Conservation (phyloP, 2,113 vertebrate genomes). For the Brachyhypopomus occidentalis region DNA sequence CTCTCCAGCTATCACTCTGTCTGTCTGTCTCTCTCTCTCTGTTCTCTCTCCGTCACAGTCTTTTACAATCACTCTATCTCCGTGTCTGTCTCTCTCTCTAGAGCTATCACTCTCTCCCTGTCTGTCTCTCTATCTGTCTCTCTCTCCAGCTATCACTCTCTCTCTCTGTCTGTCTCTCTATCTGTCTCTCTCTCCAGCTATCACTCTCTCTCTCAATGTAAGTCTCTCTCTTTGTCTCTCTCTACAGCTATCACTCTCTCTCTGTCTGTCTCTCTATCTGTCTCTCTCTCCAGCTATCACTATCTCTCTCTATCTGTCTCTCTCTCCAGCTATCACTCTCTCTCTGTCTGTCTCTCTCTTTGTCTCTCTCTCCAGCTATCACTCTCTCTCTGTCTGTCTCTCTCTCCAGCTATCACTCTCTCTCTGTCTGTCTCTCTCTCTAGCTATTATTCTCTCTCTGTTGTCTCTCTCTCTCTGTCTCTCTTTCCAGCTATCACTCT, state of each 20-base stretch:
- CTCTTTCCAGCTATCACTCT: background rate
- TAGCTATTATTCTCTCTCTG: no score
- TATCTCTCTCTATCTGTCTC: background rate
- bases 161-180: background rate
- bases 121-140: background rate
- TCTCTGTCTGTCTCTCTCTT: no score
- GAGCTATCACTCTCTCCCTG: background rate
- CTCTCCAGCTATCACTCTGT: background rate
- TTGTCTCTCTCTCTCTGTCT: no score
- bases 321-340: no score
- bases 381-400: no score
- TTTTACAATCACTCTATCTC: no score
- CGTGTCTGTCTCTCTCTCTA: background rate
- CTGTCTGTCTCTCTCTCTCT: no score
- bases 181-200: conserved; percentile 28
- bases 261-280: no score
- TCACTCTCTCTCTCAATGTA: no score
- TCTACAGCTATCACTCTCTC: background rate
- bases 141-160: background rate
- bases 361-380: background rate
- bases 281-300: background rate
- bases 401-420: no score
- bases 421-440: background rate
- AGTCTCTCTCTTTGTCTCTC: background rate
- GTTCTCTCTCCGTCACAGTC: background rate